These are phyloP conservation scores for Monarcha castaneiventris DNA, from an alignment of 2,113 vertebrate genomes.

Conservation along the genomic window DNA sequence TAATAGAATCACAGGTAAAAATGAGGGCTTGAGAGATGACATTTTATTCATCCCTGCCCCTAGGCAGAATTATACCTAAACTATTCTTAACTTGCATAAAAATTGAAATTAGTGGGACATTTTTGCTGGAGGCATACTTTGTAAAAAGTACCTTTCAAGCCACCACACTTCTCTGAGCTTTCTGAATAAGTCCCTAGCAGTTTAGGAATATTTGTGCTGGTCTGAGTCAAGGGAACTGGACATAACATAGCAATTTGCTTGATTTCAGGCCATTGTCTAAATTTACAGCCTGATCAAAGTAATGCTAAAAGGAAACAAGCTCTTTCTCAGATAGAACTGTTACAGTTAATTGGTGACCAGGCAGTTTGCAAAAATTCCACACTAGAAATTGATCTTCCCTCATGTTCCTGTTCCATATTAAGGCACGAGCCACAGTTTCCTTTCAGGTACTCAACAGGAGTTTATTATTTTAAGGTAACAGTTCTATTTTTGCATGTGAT, in stretches of 20 bases:
- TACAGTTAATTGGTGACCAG: not conserved
- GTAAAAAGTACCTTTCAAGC: not conserved
- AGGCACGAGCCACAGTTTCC: not conserved
- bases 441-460: not conserved
- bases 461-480: not conserved
- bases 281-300: not conserved
- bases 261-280: not conserved
- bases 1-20: not conserved
- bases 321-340: not conserved
- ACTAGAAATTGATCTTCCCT: not conserved
- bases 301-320: not conserved
- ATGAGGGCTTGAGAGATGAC: not conserved
- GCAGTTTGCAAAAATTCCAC: not conserved
- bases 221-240: not conserved
- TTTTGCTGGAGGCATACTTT: not conserved
- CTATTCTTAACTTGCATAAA: not conserved
- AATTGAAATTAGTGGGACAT: not conserved
- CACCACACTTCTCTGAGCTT: not conserved
- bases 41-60: not conserved
- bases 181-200: not conserved
- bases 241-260: not conserved
- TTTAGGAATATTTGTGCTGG: not conserved
- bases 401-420: not conserved
- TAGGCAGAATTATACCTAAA: not conserved
- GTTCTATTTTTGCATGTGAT: not conserved